A percentile compares a stretch with the other conserved stretches of the same genome.
Conservation (phyloP, 2,888 invertebrate genomes). For the Pomacea canaliculata region DNA sequence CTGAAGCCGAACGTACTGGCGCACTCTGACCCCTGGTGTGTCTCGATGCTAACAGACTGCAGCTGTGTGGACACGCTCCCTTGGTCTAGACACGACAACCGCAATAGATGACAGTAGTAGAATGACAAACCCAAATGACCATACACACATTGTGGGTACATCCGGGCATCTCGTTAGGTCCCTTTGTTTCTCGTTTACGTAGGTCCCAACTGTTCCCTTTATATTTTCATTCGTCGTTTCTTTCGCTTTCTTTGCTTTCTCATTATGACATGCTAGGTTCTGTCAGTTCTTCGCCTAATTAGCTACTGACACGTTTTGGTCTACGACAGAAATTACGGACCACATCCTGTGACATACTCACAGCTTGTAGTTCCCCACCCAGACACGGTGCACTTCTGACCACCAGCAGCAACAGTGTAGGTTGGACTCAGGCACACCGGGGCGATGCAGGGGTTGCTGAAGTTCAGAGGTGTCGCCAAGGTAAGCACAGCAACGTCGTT, state of each 20-base stretch:
- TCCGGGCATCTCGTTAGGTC: no score
- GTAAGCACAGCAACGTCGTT: conserved; percentile 1
- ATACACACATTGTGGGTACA: neutral
- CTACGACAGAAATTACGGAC: neutral
- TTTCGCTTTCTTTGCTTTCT: no score
- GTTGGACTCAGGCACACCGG: neutral
- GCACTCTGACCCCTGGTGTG: conserved; percentile 6
- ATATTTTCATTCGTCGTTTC: no score
- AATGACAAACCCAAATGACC: neutral
- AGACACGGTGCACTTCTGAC: conserved; percentile 8
- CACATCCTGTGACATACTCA: neutral
- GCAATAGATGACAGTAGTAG: neutral
- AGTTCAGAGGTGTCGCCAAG: conserved; percentile 2
- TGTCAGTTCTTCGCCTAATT: no score
- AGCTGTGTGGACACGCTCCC: neutral
- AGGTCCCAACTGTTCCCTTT: no score
- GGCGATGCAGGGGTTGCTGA: conserved; percentile 9
- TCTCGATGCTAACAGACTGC: conserved; percentile 1
- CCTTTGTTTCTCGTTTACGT: no score
- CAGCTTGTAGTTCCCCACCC: conserved; percentile 7
- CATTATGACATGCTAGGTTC: no score
- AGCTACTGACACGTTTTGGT: no score
- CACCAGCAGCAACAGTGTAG: neutral
- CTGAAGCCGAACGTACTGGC: neutral
- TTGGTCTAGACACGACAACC: neutral